Base-by-base conservation (phyloP, 2,797 vertebrate species). In the Acipenser ruthenus region DNA sequence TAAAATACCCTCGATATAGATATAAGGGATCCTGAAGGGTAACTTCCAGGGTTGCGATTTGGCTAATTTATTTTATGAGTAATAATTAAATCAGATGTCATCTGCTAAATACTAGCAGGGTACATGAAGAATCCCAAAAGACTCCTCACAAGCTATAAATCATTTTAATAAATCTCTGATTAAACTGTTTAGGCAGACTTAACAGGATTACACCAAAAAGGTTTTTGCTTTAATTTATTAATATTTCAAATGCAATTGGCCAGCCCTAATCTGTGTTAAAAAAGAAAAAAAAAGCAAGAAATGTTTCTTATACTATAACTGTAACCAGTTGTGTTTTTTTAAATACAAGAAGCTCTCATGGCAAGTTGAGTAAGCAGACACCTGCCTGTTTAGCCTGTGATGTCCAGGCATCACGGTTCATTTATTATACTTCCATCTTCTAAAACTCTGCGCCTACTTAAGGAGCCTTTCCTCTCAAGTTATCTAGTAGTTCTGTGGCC, bases 61-160 rank as follows among this genome's bases (percentile, higher is more conserved):
- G 47, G 60, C 60, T 62, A 62, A 62, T 62, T 62, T 62, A 62
- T 62, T 62, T 62, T 62, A 23, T 62, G 60, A 62, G 60, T 62
- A 62, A 48, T 18, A 62, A 62, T 62, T 62, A 62, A 62, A 62
- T 62, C 60, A 62, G 12, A 48, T 62, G 60, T 37, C 60, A 62
- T 62, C 60, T 62, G 60, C 60, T 62, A 62, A 62, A 62, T 62
- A 62, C 60, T 18, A 62, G 47, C 60, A 62, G 60, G 60, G 18
- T 48, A 62, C 15, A 23, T 62, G 47, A 62, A 62, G 23, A 62
- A 62, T 62, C 60, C 60, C 23, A n/a, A 37, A 62, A 62, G 60
- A 62, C 60, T 23, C 18, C 3, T 23, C 18, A 10, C 60, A 62
- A 48, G 15, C 47, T 8, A 62, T 62, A 62, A 62, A 62, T 62